Conservation (phyloP, 1,140 invertebrate genomes). For the Alviniconcha marisindica region DNA sequence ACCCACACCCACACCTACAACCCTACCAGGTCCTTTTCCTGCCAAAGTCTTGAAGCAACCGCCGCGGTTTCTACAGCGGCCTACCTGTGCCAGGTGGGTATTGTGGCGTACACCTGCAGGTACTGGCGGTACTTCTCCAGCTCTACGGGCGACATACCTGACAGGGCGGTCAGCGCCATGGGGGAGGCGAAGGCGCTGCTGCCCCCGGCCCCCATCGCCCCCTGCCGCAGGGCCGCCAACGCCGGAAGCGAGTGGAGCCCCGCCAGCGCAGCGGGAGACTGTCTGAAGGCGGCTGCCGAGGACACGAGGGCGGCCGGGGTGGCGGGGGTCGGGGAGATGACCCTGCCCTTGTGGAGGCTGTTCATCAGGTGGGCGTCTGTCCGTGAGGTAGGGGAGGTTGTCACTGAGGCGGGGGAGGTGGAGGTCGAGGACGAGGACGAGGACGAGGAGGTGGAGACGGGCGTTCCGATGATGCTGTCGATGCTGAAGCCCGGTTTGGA, state of each 20-base stretch:
- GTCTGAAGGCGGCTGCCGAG: slow-evolving; percentile 37
- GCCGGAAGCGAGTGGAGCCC: slow-evolving; percentile 38
- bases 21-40: no score
- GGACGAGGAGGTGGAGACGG: slow-evolving; percentile 38
- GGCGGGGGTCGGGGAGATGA: not conserved
- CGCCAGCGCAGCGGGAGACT: slow-evolving; percentile 38
- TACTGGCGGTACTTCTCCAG: slow-evolving; percentile 75
- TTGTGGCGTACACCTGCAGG: slow-evolving; percentile 62
- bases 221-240: slow-evolving; percentile 35
- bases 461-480: slow-evolving; percentile 72
- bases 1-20: no score
- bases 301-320: slow-evolving; percentile 6
- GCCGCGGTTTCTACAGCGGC: no score
- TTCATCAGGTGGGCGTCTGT: slow-evolving; percentile 11
- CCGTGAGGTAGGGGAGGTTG: slow-evolving; percentile 34
- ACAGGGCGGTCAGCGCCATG: slow-evolving; percentile 58
- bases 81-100: no score
- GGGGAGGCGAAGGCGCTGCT: slow-evolving; percentile 65
- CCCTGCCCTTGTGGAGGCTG: slow-evolving; percentile 19
- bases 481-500: slow-evolving; percentile 70
- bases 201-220: slow-evolving; percentile 35
- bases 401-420: slow-evolving; percentile 39
- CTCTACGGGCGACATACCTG: slow-evolving; percentile 66
- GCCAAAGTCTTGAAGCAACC: no score
- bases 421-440: slow-evolving; percentile 35